Evolutionary conservation across 2,888 invertebrate genomes (phyloP).

Genomic region (Melikaiella ostensackeni): DNA sequence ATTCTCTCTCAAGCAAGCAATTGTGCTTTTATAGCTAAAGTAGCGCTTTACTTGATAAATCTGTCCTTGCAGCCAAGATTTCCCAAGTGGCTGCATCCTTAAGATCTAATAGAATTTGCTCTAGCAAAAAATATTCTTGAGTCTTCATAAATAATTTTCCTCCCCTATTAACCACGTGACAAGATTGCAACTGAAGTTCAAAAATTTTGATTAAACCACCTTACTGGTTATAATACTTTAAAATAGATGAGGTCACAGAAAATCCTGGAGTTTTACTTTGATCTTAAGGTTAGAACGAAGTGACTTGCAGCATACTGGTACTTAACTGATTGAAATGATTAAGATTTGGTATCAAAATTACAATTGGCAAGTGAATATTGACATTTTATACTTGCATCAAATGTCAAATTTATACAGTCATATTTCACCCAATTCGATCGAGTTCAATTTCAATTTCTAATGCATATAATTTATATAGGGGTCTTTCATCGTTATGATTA

Average conservation of each 20-base stretch:
- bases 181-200: not conserved
- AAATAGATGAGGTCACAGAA: not conserved
- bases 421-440: too few species aligned
- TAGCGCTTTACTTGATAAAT: slow-evolving; percentile 32
- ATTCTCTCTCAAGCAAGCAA: not conserved
- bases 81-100: slow-evolving; percentile 27
- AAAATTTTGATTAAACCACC: not conserved
- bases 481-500: too few species aligned
- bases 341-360: too few species aligned
- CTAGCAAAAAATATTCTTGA: not conserved
- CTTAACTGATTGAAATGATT: too few species aligned
- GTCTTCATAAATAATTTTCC: slow-evolving; percentile 6
- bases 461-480: too few species aligned
- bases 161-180: not conserved
- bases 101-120: slow-evolving; percentile 20
- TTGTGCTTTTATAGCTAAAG: slow-evolving; percentile 19
- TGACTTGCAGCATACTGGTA: too few species aligned
- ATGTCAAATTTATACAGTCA: too few species aligned
- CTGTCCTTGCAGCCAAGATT: slow-evolving; percentile 33
- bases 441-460: too few species aligned
- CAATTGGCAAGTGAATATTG: too few species aligned
- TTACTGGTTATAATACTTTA: not conserved
- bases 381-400: too few species aligned
- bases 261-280: too few species aligned
- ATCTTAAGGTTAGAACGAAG: too few species aligned